Percentiles rank a stretch among this genome's conserved stretches.
Conservation (phyloP, 2,797 vertebrate species). For the Enteromius treurensis region DNA sequence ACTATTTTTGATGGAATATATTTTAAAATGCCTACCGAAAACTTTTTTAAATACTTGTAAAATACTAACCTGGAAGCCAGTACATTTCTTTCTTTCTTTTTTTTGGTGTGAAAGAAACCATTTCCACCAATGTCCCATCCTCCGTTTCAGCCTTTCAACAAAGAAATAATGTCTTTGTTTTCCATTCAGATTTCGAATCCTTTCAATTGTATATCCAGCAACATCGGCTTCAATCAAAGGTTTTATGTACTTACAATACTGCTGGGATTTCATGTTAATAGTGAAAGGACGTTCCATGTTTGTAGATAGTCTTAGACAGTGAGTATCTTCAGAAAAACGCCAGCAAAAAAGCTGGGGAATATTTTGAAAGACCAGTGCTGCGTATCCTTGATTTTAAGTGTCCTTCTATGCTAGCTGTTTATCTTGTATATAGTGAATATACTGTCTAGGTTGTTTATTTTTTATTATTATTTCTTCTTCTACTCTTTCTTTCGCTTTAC, state of each 20-base stretch:
- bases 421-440: slow-evolving; percentile 81
- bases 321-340: slow-evolving; percentile 70
- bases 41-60: slow-evolving; percentile 86
- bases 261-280: slow-evolving; percentile 64
- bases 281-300: slow-evolving; percentile 69
- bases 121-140: slow-evolving; percentile 71
- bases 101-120: slow-evolving; percentile 68
- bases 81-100: slow-evolving; percentile 56
- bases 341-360: slow-evolving; percentile 76
- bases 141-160: slow-evolving; percentile 62
- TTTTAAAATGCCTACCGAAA: slow-evolving; percentile 85
- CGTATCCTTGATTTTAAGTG: slow-evolving; percentile 81
- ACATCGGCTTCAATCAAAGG: slow-evolving; percentile 63
- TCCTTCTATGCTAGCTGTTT: slow-evolving; percentile 80
- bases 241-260: slow-evolving; percentile 73
- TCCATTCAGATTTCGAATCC: slow-evolving; percentile 46
- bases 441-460: slow-evolving; percentile 65
- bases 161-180: slow-evolving; percentile 51
- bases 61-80: slow-evolving; percentile 77
- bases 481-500: neutral
- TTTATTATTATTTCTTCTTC: slow-evolving; percentile 41
- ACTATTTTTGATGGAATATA: slow-evolving; percentile 89
- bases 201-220: slow-evolving; percentile 67
- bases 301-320: slow-evolving; percentile 80
- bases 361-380: slow-evolving; percentile 75